Base-by-base conservation (phyloP, 2,113 vertebrate species). In the Burhinus bistriatus region DNA sequence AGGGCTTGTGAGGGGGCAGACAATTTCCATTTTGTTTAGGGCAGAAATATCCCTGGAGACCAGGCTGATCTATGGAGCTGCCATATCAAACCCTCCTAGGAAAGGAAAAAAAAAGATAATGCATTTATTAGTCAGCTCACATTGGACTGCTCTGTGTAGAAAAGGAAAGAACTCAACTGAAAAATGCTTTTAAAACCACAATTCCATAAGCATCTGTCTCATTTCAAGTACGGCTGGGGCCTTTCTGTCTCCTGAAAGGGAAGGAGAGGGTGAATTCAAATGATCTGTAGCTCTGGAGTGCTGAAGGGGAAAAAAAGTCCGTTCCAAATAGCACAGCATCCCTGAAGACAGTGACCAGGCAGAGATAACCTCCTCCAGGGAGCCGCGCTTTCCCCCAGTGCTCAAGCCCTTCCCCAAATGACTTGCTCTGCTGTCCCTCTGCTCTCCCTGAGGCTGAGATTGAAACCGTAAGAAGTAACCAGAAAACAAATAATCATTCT, bases 61-160 rank as follows among this genome's bases (percentile, higher is more conserved):
- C 70, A 83, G 51, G 70, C 93, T 97, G 95, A 97, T 95, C 94
- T 97, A 96, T 97, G 91, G 89, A 96, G 93, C 95, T 97, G 93
- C 97, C 84, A 93, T 94, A 96, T 93, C 89, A 93, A 96, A 87
- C 68, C 87, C 94, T 96, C 96, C 95, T 90, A 96, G 94, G 95
- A 95, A 93, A 85, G 57, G 27, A 6, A 64, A 14, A 79, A 93
- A 92, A 93, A 78, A 94, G 97, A 94, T 95, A 96, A 91, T 93
- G 84, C 93, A 96, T 97, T 96, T 97, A 97, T 97, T 96, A 97
- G 97, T 95, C 95, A 97, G 95, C 96, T 96, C 96, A 96, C 96
- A 97, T 85, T 97, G 96, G 93, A 80, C 64, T 76, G 73, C 65
- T 96, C 75, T 87, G 91, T 96, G 94, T 93, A 90, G 91, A 75